phyloP scores from a whole-genome alignment of 2,797 vertebrate species.

The Graptemys geographica region DNA sequence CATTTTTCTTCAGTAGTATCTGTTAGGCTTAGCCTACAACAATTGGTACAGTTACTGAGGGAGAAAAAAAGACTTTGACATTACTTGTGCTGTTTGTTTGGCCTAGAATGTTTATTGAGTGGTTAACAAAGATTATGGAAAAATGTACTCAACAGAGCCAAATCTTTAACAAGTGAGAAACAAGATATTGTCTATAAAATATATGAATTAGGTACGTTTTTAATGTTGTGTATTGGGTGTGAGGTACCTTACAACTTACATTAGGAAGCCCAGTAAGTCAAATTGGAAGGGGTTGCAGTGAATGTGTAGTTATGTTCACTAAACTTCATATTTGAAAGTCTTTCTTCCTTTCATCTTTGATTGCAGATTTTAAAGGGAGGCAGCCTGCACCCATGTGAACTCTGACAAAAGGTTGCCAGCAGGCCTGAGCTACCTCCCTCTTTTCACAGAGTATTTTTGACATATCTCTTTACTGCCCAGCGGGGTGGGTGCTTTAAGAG shows the following conservation, averaged over 20 bases:
- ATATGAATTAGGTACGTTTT: conserved; percentile 75
- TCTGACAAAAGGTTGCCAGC: conserved; percentile 60
- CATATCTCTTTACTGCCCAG: conserved; percentile 68
- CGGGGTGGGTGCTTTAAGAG: conserved; percentile 71
- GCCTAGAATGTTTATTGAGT: conserved; percentile 79
- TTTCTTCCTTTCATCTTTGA: conserved; percentile 64
- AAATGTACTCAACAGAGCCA: conserved; percentile 76
- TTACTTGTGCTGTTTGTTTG: conserved; percentile 80
- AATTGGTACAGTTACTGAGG: conserved; percentile 72
- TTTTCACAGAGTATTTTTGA: conserved; percentile 75
- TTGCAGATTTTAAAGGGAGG: conserved; percentile 69
- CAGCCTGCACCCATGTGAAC: conserved; percentile 53
- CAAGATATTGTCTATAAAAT: conserved; percentile 67
- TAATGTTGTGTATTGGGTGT: conserved; percentile 73
- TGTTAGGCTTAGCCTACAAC: conserved; percentile 80
- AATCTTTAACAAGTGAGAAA: conserved; percentile 73
- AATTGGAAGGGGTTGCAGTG: conserved; percentile 41
- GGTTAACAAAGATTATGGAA: conserved; percentile 64
- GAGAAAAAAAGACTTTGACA: conserved; percentile 55
- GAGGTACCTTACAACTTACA: conserved; percentile 69
- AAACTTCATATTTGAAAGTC: conserved; percentile 51
- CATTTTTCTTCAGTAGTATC: conserved; percentile 77
- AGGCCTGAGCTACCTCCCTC: conserved; percentile 77
- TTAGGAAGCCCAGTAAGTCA: conserved; percentile 64
- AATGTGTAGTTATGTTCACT: conserved; percentile 49